A percentile compares a stretch with the other conserved stretches of the same genome.
Evolutionary conservation across 2,113 vertebrate species (phyloP).

Genomic region (Benitochromis conjunctus): DNA sequence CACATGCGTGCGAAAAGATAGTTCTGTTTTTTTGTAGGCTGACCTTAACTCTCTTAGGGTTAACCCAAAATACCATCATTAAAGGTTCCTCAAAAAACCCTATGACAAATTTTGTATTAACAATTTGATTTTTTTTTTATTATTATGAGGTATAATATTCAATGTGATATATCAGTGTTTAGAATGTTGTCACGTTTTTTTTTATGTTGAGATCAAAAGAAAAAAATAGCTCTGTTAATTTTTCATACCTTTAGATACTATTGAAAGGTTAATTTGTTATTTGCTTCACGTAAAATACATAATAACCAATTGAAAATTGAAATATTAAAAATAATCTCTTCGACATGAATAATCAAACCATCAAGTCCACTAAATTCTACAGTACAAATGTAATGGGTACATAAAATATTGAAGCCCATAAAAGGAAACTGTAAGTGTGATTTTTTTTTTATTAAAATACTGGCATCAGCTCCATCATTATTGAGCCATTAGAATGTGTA

Average conservation of each 20-base stretch:
- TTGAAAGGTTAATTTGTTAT: background rate
- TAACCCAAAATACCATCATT: background rate
- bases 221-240: background rate
- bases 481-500: slow-evolving; percentile 2
- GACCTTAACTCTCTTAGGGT: background rate
- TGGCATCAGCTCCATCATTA: background rate
- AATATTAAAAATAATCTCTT: background rate
- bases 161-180: background rate
- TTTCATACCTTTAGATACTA: background rate
- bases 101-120: background rate
- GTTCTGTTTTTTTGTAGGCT: slow-evolving; percentile 9
- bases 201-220: background rate
- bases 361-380: background rate
- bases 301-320: background rate
- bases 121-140: background rate
- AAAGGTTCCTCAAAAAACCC: background rate
- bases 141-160: background rate
- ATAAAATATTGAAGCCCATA: background rate
- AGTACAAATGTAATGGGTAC: background rate
- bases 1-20: background rate
- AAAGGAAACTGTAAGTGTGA: background rate
- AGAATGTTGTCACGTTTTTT: background rate
- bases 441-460: background rate
- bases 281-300: background rate
- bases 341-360: background rate